A percentile compares a stretch with the other conserved stretches of the same genome.
phyloP scores from a whole-genome alignment of 2,797 vertebrate species.

The Notolepis coatsorum region DNA sequence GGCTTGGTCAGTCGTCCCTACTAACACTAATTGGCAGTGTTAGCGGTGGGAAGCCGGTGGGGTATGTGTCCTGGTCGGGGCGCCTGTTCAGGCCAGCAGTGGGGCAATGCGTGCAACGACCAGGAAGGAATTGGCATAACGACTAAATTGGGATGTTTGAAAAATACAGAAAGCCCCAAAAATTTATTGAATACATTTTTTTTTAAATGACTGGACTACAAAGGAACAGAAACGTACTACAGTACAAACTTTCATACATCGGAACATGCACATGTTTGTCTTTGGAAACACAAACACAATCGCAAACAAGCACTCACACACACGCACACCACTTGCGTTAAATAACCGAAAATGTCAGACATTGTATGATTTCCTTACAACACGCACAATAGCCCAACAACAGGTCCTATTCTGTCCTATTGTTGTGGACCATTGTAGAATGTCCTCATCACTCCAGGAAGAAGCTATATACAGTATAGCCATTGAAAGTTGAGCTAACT shows the following conservation, averaged over 20 bases:
- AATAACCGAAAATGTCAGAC: constrained; percentile 47
- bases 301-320: neutral
- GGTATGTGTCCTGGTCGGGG: too few species aligned
- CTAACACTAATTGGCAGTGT: too few species aligned
- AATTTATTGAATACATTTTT: too few species aligned
- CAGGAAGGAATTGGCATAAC: too few species aligned
- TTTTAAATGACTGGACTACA: neutral
- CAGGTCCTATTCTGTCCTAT: constrained; percentile 50
- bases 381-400: constrained; percentile 57
- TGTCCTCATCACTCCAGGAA: constrained; percentile 40
- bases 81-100: too few species aligned
- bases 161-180: too few species aligned
- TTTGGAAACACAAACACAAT: too few species aligned
- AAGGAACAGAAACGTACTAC: constrained; percentile 6
- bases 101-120: too few species aligned
- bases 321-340: constrained; percentile 10
- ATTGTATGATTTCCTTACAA: constrained; percentile 43
- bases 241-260: neutral
- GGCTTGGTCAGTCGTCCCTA: too few species aligned
- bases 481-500: constrained; percentile 67
- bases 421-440: constrained; percentile 51
- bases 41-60: too few species aligned
- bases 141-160: too few species aligned
- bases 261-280: too few species aligned
- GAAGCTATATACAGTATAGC: constrained; percentile 37